These are phyloP conservation scores for Corythaeola cristata DNA, from an alignment of 2,113 vertebrate genomes.

Conservation along the genomic window DNA sequence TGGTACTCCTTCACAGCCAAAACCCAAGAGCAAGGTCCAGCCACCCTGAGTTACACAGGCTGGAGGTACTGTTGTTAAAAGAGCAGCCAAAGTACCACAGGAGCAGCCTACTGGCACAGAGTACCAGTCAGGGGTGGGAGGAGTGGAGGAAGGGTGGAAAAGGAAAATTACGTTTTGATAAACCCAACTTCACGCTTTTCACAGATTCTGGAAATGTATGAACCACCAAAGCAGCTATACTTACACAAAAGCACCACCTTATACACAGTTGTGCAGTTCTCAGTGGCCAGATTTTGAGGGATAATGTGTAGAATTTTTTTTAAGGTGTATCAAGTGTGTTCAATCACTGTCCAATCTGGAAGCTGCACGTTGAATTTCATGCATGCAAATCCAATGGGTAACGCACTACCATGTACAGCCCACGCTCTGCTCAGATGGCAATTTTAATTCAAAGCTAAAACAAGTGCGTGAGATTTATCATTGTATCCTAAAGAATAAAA, in stretches of 20 bases:
- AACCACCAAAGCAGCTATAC: not conserved
- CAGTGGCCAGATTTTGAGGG: not conserved
- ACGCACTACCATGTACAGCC: not conserved
- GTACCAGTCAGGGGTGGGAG: not conserved
- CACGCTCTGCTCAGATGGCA: not conserved
- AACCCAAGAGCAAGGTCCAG: not conserved
- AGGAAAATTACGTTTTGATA: not conserved
- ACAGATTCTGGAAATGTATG: not conserved
- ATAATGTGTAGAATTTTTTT: not conserved
- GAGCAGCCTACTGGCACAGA: not conserved
- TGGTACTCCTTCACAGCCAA: not conserved
- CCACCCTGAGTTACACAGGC: not conserved
- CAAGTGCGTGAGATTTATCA: not conserved
- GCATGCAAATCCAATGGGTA: not conserved
- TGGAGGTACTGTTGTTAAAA: not conserved
- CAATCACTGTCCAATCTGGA: not conserved
- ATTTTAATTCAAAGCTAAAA: not conserved
- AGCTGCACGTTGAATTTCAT: fast-evolving
- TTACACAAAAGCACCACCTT: not conserved
- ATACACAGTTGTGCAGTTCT: not conserved
- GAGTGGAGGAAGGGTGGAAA: not conserved
- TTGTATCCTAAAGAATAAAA: not conserved
- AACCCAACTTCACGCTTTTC: not conserved
- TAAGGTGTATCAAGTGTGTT: not conserved
- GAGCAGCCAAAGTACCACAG: not conserved